Conservation (phyloP, 2,113 vertebrate species). For the Riparia riparia region DNA sequence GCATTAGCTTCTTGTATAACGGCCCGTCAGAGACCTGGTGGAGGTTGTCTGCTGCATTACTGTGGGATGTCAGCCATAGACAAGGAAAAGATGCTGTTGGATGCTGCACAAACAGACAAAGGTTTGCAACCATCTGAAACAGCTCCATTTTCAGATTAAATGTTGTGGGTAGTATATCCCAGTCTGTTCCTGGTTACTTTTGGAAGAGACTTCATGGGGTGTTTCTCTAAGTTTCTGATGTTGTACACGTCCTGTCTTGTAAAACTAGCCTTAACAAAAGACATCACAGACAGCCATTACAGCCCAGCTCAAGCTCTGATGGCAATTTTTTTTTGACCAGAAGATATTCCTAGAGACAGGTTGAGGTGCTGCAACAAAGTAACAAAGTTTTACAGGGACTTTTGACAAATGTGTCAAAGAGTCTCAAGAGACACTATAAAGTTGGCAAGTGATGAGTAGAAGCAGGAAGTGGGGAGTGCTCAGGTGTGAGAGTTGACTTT, state of each 20-base stretch:
- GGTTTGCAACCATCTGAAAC: neutral
- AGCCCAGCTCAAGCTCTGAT: neutral
- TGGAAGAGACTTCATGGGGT: neutral
- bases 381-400: neutral
- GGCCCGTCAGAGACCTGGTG: neutral
- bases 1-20: neutral
- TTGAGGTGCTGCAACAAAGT: neutral
- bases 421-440: neutral
- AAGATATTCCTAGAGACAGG: neutral
- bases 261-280: neutral
- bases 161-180: neutral
- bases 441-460: neutral
- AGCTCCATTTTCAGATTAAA: neutral
- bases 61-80: neutral
- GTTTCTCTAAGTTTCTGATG: neutral
- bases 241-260: neutral
- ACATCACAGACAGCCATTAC: neutral
- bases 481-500: neutral
- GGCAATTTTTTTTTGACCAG: neutral
- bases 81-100: neutral
- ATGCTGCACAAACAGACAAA: neutral
- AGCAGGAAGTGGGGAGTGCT: neutral
- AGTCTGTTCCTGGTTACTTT: neutral
- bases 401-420: neutral
- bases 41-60: neutral